Evolutionary conservation across 1,140 invertebrate genomes (phyloP).

Genomic region (Macrosteles quadrilineatus): DNA sequence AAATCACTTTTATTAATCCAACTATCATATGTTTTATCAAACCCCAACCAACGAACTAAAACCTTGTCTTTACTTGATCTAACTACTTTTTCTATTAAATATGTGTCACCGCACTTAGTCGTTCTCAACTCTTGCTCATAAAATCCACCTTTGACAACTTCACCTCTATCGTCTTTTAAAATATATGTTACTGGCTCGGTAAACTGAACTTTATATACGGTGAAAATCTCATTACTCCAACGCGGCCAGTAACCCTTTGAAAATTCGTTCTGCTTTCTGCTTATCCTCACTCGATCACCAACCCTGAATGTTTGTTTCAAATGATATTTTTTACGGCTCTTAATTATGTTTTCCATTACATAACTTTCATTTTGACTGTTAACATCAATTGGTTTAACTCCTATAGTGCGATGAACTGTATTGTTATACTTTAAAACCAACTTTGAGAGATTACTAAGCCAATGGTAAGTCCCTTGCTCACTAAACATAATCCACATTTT

Average conservation of each 20-base stretch:
- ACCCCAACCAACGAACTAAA: slow-evolving; percentile 48
- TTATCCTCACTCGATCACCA: slow-evolving; percentile 36
- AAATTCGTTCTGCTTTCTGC: slow-evolving; percentile 40
- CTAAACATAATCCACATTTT: slow-evolving; percentile 50
- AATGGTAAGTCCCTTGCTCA: slow-evolving; percentile 40
- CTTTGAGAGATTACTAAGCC: slow-evolving; percentile 46
- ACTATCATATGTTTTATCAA: slow-evolving; percentile 42
- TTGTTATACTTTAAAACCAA: slow-evolving; percentile 51
- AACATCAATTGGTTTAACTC: slow-evolving; percentile 48
- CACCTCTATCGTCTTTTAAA: slow-evolving; percentile 29
- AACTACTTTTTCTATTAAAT: slow-evolving; percentile 46
- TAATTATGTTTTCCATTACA: slow-evolving; percentile 31
- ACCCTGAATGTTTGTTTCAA: slow-evolving; percentile 37
- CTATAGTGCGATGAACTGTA: slow-evolving; percentile 50
- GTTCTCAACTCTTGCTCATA: slow-evolving; percentile 44
- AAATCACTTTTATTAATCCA: slow-evolving; percentile 44
- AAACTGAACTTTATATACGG: slow-evolving; percentile 29
- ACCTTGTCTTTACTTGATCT: slow-evolving; percentile 42
- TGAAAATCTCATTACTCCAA: slow-evolving; percentile 35
- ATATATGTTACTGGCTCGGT: slow-evolving; percentile 34
- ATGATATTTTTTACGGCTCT: slow-evolving; percentile 24
- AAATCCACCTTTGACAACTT: slow-evolving; percentile 42
- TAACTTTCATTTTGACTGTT: slow-evolving; percentile 40
- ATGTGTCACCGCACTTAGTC: slow-evolving; percentile 43
- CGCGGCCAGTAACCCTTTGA: slow-evolving; percentile 35